These are phyloP conservation scores for Limenitis camilla DNA, from an alignment of 2,888 invertebrate species.

Conservation along the genomic window DNA sequence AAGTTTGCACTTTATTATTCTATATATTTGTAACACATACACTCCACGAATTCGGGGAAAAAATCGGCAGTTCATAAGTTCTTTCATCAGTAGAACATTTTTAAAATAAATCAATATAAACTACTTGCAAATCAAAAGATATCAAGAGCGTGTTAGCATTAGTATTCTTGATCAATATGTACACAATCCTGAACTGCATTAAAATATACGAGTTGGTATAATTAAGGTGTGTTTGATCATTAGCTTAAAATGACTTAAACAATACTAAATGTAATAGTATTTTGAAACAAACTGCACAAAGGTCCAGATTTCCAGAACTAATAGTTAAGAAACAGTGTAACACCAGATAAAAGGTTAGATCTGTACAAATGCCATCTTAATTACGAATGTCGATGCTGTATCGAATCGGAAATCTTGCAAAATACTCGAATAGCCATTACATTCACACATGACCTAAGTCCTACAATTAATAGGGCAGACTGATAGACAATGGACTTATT, in stretches of 20 bases:
- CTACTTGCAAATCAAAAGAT: too few species aligned
- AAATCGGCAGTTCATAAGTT: too few species aligned
- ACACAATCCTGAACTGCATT: too few species aligned
- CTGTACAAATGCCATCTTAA: slow-evolving; percentile 25
- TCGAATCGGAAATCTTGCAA: slow-evolving; percentile 18
- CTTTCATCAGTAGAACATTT: too few species aligned
- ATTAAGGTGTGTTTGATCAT: too few species aligned
- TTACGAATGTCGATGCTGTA: slow-evolving; percentile 18
- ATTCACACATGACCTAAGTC: slow-evolving; percentile 26
- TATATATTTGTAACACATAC: too few species aligned
- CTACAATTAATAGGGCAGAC: slow-evolving; percentile 31
- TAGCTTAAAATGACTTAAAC: neutral
- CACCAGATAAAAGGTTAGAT: slow-evolving; percentile 22
- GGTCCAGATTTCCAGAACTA: neutral
- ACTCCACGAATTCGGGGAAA: too few species aligned
- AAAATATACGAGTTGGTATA: too few species aligned
- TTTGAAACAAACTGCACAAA: neutral
- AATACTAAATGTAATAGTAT: neutral
- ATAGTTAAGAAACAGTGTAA: slow-evolving; percentile 14
- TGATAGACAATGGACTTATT: slow-evolving; percentile 40
- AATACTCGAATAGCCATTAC: slow-evolving; percentile 15
- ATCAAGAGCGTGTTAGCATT: too few species aligned
- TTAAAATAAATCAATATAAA: too few species aligned
- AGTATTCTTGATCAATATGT: too few species aligned
- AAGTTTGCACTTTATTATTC: too few species aligned